Percentiles rank a stretch among this genome's conserved stretches.
phyloP scores from a whole-genome alignment of 2,888 invertebrate genomes.

The Nematopogon swammerdamellus region DNA sequence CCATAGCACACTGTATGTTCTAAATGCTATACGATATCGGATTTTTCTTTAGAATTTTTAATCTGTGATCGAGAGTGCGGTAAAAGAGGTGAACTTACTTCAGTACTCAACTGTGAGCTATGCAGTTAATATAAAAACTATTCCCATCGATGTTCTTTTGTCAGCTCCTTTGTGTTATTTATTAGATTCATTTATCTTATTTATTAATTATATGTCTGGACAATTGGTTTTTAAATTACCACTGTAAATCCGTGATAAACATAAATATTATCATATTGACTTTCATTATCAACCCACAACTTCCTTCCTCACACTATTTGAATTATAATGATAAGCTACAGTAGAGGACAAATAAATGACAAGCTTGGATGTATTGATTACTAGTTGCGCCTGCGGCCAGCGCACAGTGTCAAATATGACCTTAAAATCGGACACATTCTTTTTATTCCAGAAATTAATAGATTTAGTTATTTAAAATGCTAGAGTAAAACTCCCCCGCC shows the following conservation, averaged over 20 bases:
- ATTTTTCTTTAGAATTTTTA: conserved; percentile 34
- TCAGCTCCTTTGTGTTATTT: conserved; percentile 35
- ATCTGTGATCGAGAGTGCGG: conserved; percentile 46
- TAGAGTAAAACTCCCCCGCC: no score
- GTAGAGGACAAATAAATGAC: no score
- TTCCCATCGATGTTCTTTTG: not conserved
- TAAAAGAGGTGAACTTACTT: not conserved
- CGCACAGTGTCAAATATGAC: no score
- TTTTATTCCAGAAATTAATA: no score
- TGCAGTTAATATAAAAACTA: not conserved
- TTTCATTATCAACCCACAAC: no score
- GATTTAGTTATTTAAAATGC: no score
- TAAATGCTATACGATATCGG: conserved; percentile 27
- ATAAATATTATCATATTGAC: not conserved
- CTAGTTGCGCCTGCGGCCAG: no score
- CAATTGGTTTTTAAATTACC: conserved; percentile 54
- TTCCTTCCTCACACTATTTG: no score
- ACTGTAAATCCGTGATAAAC: conserved; percentile 52
- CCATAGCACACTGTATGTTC: conserved; percentile 53
- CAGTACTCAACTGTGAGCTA: not conserved
- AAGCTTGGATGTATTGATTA: no score
- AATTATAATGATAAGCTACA: no score
- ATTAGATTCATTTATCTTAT: conserved; percentile 44
- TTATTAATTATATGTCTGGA: conserved; percentile 50
- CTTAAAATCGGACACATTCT: no score